phyloP scores from a whole-genome alignment of 1,140 invertebrate genomes.

The Cotesia chilonis region DNA sequence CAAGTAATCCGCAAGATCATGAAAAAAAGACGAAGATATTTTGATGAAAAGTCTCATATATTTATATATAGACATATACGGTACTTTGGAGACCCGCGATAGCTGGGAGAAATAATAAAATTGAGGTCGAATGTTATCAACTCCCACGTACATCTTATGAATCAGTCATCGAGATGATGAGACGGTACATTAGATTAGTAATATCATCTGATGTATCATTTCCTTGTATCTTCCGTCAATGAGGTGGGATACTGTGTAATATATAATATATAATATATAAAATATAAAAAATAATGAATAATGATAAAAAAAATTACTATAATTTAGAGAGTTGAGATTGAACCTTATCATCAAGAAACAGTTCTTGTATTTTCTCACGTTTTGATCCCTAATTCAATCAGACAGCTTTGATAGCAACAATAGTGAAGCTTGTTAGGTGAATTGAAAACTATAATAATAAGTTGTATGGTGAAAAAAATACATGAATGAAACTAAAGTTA shows the following conservation, averaged over 20 bases:
- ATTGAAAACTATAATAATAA: conserved; percentile 8
- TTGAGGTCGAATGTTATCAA: conserved; percentile 16
- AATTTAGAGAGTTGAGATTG: too few relatives aligned
- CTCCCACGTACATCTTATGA: conserved; percentile 19
- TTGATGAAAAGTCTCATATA: neutral
- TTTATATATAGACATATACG: neutral
- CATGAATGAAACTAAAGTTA: too few relatives aligned
- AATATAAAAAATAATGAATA: too few relatives aligned
- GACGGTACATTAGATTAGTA: neutral
- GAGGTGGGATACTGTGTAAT: too few relatives aligned
- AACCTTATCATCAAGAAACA: too few relatives aligned
- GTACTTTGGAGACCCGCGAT: neutral
- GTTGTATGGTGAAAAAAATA: neutral
- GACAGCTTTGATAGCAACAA: neutral
- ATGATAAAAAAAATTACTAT: too few relatives aligned
- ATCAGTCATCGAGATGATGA: conserved; percentile 17
- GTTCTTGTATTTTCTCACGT: too few relatives aligned
- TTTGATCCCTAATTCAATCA: too few relatives aligned
- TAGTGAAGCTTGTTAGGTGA: conserved; percentile 1
- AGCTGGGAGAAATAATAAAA: neutral
- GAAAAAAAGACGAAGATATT: neutral
- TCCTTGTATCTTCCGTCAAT: neutral
- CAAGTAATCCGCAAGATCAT: conserved; percentile 2
- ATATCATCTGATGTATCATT: neutral
- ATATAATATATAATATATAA: too few relatives aligned